Base-by-base conservation (phyloP, 2,113 vertebrate genomes). In the Pomatorhinus ruficollis region DNA sequence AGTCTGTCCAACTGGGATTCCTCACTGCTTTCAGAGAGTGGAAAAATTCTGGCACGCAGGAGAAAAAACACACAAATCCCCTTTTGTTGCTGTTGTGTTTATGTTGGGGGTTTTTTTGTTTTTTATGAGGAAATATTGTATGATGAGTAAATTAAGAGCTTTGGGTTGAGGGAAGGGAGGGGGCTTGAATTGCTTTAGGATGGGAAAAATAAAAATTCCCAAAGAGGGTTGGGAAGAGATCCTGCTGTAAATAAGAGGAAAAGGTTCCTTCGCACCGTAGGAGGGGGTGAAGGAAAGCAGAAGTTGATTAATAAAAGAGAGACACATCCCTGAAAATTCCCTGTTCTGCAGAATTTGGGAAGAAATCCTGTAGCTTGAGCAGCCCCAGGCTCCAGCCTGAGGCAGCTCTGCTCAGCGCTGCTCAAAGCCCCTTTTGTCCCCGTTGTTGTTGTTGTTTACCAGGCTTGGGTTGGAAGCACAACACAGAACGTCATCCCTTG, bases 361-460 rank as follows among this genome's bases (percentile, higher is more conserved):
- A 81, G 79, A 12, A 15, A 35, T 56, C 78, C 33, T 85, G 59
- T 31, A 49, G 37, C 28, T 42, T 6, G 39, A 70, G 61, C 74
- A 89, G 76, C 47, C 28, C 18, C 0, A 3, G 88, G 93, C 95
- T 92, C 14, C 30, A 53, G 60, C 39, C 72, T 63, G 89, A 88
- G 88, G 90, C 76, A 81, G 90, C 30, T 18, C 5, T 0, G 2
- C 85, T 59, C 4, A 1, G 56, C 47, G 8, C 17, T 2, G 77
- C 88, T 97, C 92, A 96, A 96, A 93, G 80, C 31, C 83, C 49
- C 69, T 95, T 96, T 96, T 96, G 95, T 96, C 44, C 57, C 72
- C 11, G 49, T 95, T 96, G 47, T 49, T 49, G 47, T 49, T 49
- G 47, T 49, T 49, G 88, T 96, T 97, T 96, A 94, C 91, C 59